phyloP scores from a whole-genome alignment of 1,140 invertebrate species.

The Phenacoccus solenopsis region DNA sequence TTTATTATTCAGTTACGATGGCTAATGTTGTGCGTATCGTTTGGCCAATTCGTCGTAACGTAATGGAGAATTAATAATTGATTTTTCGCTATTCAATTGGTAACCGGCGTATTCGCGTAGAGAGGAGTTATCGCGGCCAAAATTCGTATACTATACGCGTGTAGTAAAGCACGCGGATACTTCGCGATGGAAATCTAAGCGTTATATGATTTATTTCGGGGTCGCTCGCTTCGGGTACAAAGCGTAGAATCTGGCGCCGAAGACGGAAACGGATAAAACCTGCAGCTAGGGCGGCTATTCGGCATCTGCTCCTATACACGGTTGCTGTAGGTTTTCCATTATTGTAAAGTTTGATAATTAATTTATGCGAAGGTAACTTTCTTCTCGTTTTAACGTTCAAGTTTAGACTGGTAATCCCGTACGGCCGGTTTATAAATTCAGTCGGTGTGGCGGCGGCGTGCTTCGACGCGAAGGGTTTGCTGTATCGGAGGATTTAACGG shows the following conservation, averaged over 20 bases:
- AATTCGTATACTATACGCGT: no score
- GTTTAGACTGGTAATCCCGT: neutral
- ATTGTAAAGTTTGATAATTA: neutral
- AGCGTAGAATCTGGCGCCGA: neutral
- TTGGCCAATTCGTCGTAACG: no score
- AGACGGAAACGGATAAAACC: neutral
- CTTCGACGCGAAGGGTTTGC: neutral
- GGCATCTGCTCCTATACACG: neutral
- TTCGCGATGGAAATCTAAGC: no score
- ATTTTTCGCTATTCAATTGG: no score
- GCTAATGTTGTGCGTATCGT: no score
- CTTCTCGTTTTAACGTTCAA: neutral
- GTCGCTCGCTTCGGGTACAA: neutral
- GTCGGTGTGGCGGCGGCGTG: neutral
- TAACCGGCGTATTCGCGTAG: no score
- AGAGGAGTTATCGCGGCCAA: no score
- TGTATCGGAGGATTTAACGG: neutral
- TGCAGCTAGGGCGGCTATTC: neutral
- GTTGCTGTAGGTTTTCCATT: neutral
- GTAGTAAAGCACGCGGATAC: no score
- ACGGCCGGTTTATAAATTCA: neutral
- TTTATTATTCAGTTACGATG: no score
- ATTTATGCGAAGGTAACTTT: conserved; percentile 2
- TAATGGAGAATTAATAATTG: no score
- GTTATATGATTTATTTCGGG: neutral